phyloP scores from a whole-genome alignment of 2,113 vertebrate genomes.

The Orthonyx spaldingii region DNA sequence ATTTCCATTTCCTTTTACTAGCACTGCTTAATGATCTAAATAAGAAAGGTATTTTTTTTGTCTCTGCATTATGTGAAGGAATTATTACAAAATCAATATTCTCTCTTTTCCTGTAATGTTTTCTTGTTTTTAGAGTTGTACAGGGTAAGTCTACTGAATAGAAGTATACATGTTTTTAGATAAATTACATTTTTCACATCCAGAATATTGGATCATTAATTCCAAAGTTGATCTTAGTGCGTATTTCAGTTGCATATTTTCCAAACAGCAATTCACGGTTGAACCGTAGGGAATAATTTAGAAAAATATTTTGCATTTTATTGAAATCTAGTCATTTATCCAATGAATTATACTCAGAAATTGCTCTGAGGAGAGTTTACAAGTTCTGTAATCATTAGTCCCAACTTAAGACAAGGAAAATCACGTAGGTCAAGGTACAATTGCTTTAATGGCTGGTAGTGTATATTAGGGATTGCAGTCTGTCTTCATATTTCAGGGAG shows the following conservation, averaged over 20 bases:
- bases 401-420: background rate
- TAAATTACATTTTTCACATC: conserved; percentile 63
- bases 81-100: conserved; percentile 66
- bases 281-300: background rate
- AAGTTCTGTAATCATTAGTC: background rate
- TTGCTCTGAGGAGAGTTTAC: background rate
- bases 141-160: conserved; percentile 61
- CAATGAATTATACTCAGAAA: background rate
- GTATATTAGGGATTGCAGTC: background rate
- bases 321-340: background rate
- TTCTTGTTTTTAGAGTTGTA: conserved; percentile 52
- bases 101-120: conserved; percentile 48
- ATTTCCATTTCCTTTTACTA: conserved; percentile 56
- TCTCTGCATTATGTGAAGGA: conserved; percentile 28
- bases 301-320: background rate
- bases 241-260: background rate
- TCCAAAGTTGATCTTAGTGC: background rate
- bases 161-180: conserved; percentile 56
- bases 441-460: background rate
- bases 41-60: background rate
- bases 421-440: background rate
- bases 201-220: conserved; percentile 2
- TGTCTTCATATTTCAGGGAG: background rate
- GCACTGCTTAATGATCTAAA: conserved; percentile 60
- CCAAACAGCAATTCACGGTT: background rate